Conservation (phyloP, 2,797 vertebrate species). For the Phataginus tricuspis region DNA sequence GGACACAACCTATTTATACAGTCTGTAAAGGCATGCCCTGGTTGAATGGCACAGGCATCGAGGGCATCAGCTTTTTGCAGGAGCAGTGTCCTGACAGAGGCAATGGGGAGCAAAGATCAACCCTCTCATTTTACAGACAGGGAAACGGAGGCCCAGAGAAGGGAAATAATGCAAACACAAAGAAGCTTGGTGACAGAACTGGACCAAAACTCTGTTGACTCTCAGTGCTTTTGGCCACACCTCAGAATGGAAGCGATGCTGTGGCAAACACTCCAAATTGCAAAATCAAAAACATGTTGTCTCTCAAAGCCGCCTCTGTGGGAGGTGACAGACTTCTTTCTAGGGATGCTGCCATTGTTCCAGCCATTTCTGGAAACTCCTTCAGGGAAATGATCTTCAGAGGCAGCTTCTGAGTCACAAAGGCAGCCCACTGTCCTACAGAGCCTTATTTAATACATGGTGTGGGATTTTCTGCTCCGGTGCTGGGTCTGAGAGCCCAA, state of each 20-base stretch:
- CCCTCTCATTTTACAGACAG: background rate
- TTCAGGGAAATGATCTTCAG: constrained; percentile 42
- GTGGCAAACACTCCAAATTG: constrained; percentile 36
- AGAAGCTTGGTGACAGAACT: too few species aligned
- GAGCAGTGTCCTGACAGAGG: background rate
- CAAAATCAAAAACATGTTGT: constrained; percentile 63
- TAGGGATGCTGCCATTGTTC: constrained; percentile 68
- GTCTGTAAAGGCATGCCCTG: background rate
- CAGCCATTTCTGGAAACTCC: constrained; percentile 64
- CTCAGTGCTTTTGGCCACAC: background rate
- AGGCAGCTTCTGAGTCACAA: constrained; percentile 55
- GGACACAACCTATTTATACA: background rate
- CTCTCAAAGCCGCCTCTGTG: constrained; percentile 55
- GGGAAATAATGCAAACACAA: background rate
- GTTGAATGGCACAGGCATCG: background rate
- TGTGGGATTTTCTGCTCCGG: background rate
- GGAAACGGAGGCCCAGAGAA: background rate
- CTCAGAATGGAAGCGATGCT: background rate
- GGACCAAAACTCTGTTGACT: background rate
- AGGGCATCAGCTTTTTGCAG: background rate
- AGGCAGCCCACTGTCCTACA: background rate
- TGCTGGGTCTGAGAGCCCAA: background rate
- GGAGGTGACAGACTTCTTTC: constrained; percentile 72
- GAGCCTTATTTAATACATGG: background rate
- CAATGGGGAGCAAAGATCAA: background rate